Evolutionary conservation across 2,888 invertebrate genomes (phyloP).

Genomic region (Nowickia ferox): DNA sequence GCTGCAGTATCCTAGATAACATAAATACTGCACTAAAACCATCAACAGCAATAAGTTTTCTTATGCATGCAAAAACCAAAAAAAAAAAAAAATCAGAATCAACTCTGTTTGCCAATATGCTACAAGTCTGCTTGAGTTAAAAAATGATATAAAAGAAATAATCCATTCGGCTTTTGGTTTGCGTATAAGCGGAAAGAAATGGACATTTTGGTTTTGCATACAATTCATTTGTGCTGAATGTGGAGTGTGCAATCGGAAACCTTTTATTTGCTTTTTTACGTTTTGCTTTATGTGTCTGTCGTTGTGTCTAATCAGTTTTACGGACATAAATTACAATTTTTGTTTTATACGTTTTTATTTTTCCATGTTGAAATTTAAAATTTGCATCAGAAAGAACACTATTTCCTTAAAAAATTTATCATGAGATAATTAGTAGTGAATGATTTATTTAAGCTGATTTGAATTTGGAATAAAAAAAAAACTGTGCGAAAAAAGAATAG

Average conservation of each 20-base stretch:
- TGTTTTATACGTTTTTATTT: constrained; percentile 22
- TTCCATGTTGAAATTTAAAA: constrained; percentile 29
- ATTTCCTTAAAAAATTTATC: constrained; percentile 3
- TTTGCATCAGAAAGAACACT: constrained; percentile 19
- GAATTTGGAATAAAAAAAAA: background rate
- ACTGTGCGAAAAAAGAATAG: no score
- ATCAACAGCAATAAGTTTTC: constrained; percentile 24
- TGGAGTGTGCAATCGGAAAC: constrained; percentile 65
- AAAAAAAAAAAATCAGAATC: background rate
- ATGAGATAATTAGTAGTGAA: background rate
- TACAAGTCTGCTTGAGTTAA: constrained; percentile 20
- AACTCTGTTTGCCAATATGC: constrained; percentile 55
- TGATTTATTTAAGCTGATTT: background rate
- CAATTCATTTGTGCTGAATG: constrained; percentile 43
- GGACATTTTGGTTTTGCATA: constrained; percentile 7
- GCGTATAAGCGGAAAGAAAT: constrained; percentile 11
- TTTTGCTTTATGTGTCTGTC: constrained; percentile 56
- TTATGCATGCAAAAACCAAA: constrained; percentile 9
- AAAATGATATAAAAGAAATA: background rate
- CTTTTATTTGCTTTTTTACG: constrained; percentile 49
- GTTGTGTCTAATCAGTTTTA: constrained; percentile 70
- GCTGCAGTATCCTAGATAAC: constrained; percentile 36
- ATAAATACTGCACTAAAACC: constrained; percentile 40
- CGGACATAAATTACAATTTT: constrained; percentile 70
- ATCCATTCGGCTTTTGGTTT: constrained; percentile 7